phyloP scores from a whole-genome alignment of 2,797 vertebrate species.

The Falco cherrug region DNA sequence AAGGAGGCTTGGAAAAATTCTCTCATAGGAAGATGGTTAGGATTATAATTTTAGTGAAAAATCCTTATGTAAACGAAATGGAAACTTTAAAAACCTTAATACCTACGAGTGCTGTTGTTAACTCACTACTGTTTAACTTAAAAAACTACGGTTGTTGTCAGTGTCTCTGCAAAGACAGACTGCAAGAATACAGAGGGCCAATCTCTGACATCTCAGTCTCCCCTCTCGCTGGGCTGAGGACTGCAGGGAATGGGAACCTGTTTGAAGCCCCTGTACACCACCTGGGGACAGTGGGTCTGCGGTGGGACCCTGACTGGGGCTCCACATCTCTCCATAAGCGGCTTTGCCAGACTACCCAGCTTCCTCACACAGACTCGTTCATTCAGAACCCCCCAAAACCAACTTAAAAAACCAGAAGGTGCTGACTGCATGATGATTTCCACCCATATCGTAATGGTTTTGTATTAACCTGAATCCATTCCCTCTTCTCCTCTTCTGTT shows the following conservation, averaged over 20 bases:
- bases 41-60: not conserved
- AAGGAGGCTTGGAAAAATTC: not conserved
- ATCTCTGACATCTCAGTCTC: not conserved
- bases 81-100: not conserved
- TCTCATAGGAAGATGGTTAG: not conserved
- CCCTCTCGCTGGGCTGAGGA: not conserved
- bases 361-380: not conserved
- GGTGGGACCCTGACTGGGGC: not conserved
- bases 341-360: not conserved
- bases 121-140: not conserved
- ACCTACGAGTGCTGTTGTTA: not conserved
- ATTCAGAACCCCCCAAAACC: not conserved
- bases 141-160: not conserved
- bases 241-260: not conserved
- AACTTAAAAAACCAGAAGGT: not conserved
- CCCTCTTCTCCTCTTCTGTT: constrained; percentile 94
- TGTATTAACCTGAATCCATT: constrained; percentile 91
- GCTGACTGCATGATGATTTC: not conserved
- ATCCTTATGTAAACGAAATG: not conserved
- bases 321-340: not conserved
- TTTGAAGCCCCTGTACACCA: rapidly evolving
- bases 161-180: not conserved
- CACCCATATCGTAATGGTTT: not conserved
- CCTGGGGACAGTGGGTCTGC: not conserved
- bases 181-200: not conserved